Evolutionary conservation across 1,140 invertebrate species (phyloP), one percentile per base, ranked within the genome.

Genomic region (Hypsibius dujardini): DNA sequence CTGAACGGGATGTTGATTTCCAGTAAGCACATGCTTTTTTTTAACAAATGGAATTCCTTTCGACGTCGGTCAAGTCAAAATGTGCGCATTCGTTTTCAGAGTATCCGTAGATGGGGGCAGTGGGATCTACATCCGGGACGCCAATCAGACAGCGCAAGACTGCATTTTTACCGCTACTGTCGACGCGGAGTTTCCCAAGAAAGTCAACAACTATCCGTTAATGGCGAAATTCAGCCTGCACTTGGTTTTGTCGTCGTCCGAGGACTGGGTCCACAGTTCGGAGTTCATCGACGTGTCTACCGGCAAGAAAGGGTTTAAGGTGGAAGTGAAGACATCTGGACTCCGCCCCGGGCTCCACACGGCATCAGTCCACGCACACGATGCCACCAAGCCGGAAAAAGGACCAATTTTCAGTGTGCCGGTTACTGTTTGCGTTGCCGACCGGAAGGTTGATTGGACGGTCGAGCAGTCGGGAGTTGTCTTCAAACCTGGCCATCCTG

Each of bases 1-100:
- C 82, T 0, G 88, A 90, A 74, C 81, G 85, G 46, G 86, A 90
- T 76, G 84, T 95, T 28, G 62, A 67, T 45, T 15, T 67, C 42
- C 12, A 42, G 62, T 67, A 42, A 67, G 42, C 62, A 12, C 42
- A 45, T 67, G 3, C 3, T 15, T 45, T 15, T 67, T 7, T 45
- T 45, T 67, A 67, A 7, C 12, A 67, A 45, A 12, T 12, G 62
- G 12, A 67, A 56, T 56, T 7, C 7, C 50, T 12, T 67, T 12
- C 42, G 42, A 42, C 12, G 42, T 67, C 42, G 12, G 12, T 15
- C 12, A 67, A 15, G 42, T 56, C n/a, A n/a, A 12, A n/a, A n/a
- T 56, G 28, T 28, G 28, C 28, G 28, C 28, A 28, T 28, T 28
- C 28, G 28, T n/a, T 7, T 56, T 7, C n/a, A 56, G 50, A n/a